A percentile compares a stretch with the other conserved stretches of the same genome.
Evolutionary conservation across 2,888 invertebrate genomes (phyloP).

Genomic region (Papilio elwesi): DNA sequence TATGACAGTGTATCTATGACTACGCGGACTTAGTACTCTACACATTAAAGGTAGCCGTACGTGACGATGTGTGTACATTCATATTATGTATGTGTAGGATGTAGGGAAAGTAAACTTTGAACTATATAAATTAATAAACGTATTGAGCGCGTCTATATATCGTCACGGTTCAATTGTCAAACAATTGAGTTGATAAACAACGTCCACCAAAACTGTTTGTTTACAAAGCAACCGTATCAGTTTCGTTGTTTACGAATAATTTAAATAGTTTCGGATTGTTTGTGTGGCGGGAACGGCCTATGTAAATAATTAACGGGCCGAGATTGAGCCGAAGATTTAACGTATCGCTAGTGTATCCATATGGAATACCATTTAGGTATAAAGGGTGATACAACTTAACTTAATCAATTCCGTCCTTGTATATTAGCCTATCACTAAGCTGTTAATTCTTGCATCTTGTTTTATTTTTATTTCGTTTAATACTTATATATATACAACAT

Average conservation of each 20-base stretch:
- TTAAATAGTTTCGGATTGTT: slow-evolving; percentile 64
- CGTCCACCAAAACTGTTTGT: slow-evolving; percentile 42
- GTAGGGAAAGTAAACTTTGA: background rate
- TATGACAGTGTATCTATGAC: too few relatives aligned
- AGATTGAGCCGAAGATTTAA: slow-evolving; percentile 41
- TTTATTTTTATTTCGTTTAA: too few relatives aligned
- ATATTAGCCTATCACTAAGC: background rate
- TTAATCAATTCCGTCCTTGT: slow-evolving; percentile 11
- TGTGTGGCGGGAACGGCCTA: slow-evolving; percentile 43
- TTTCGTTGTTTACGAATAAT: slow-evolving; percentile 69
- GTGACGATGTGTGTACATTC: background rate
- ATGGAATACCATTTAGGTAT: background rate
- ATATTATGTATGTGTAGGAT: background rate
- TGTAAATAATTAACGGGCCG: slow-evolving; percentile 39
- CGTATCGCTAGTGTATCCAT: slow-evolving; percentile 38
- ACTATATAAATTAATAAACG: slow-evolving; percentile 13
- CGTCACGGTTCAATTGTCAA: slow-evolving; percentile 30
- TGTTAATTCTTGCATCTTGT: background rate
- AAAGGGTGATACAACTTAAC: background rate
- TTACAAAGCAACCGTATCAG: slow-evolving; percentile 46
- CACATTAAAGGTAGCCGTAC: too few relatives aligned
- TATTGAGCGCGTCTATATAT: background rate
- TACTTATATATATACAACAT: background rate
- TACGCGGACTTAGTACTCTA: too few relatives aligned
- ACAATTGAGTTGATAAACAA: slow-evolving; percentile 30